Base-by-base conservation (phyloP, 2,888 invertebrate species). In the Pilophorus perplexus region DNA sequence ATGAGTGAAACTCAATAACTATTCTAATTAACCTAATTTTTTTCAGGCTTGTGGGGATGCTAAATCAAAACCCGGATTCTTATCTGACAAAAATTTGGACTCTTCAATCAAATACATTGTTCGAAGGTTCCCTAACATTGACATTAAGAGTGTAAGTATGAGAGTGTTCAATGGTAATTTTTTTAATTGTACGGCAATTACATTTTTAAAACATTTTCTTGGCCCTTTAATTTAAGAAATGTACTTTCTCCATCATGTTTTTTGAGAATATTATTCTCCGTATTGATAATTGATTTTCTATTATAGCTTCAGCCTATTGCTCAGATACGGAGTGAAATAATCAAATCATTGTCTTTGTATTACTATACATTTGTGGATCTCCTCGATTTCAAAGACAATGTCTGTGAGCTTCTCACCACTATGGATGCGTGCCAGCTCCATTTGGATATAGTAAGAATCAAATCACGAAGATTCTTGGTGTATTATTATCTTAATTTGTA, bases 331-430 rank as follows among this genome's bases (percentile, higher is more conserved):
- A 89, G 88, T 75, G 99, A 99, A 77, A 93, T 99, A 40, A 93
- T 96, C 71, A 98, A 98, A 76, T 93, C 95, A 0, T 80, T 99
- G 1, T 95, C 96, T 0, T 79, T 99, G 5, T 99, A 99, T 76
- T 99, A 99, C 76, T 96, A 95, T 77, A 99, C 99, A 0, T 99
- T 99, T 80, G 98, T 98, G 10, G 99, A 99, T 81, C 83, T 99
- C 44, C 80, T 99, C 64, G 98, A 99, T 77, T 93, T 99, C 75
- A 98, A 96, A 79, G 96, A 96, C 75, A 90, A 91, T 81, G 91
- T 93, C 0, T 89, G 89, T 75, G 93, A 93, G 76, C 80, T 93
- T 66, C 80, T 93, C 0, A 98, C 97, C 10, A 92, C 92, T 18
- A 94, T 99, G 88, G 95, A 98, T 80, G 93, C 95, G 1, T 95